Conservation (phyloP, 2,797 vertebrate species). For the Scleropages formosus region DNA sequence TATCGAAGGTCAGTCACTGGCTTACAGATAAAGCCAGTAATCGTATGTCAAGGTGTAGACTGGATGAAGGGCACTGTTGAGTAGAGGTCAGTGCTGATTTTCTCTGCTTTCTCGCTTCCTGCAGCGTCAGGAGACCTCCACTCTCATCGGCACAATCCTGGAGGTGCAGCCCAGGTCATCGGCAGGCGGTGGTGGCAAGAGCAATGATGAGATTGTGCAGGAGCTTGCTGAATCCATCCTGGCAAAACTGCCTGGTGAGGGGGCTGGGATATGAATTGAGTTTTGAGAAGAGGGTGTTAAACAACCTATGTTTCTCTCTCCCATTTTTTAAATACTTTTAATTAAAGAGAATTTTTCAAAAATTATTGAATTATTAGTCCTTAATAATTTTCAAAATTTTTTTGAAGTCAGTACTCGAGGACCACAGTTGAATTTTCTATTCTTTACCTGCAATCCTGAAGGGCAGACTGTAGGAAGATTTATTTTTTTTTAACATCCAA, state of each 20-base stretch:
- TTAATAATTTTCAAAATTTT: too few relatives aligned
- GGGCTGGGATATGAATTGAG: too few relatives aligned
- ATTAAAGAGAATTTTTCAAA: background rate
- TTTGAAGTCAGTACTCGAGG: too few relatives aligned
- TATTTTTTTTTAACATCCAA: too few relatives aligned
- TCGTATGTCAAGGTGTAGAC: too few relatives aligned
- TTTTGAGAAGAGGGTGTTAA: background rate
- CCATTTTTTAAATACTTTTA: background rate
- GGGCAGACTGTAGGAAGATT: too few relatives aligned
- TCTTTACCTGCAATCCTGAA: too few relatives aligned
- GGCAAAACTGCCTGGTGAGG: slow-evolving; percentile 65
- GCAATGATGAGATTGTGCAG: slow-evolving; percentile 72
- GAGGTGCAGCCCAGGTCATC: slow-evolving; percentile 73
- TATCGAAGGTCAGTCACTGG: too few relatives aligned
- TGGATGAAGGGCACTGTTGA: too few relatives aligned
- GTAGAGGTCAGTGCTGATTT: background rate
- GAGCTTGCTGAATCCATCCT: slow-evolving; percentile 67
- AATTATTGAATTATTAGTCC: too few relatives aligned
- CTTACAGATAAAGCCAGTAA: too few relatives aligned
- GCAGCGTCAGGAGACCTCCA: slow-evolving; percentile 72
- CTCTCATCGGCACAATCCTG: slow-evolving; percentile 70
- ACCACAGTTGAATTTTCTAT: too few relatives aligned
- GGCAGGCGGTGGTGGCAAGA: slow-evolving; percentile 66
- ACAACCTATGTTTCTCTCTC: background rate
- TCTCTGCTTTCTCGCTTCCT: slow-evolving; percentile 1